Conservation (phyloP, 2,888 invertebrate genomes). For the Zhuqinia jingwanae region DNA sequence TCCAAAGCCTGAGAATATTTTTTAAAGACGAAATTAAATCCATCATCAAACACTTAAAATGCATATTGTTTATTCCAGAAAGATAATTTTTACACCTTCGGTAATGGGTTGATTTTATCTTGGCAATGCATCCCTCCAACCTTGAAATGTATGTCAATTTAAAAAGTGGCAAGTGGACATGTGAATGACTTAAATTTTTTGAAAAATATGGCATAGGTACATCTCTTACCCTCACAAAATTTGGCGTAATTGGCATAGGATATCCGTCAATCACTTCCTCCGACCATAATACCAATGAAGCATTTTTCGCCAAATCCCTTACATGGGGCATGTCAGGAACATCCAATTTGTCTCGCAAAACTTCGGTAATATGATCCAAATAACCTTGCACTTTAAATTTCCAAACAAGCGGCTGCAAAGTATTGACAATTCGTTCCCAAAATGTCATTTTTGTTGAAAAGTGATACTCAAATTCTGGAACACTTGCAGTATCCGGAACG, state of each 20-base stretch:
- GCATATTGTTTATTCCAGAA: too few species aligned
- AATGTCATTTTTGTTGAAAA: constrained; percentile 69
- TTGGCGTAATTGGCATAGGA: constrained; percentile 58
- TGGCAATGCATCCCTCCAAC: constrained; percentile 70
- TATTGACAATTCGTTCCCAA: constrained; percentile 60
- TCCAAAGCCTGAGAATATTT: constrained; percentile 50
- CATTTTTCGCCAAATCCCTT: constrained; percentile 61
- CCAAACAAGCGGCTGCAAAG: constrained; percentile 57
- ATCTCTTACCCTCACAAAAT: constrained; percentile 63
- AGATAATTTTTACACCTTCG: constrained; percentile 33
- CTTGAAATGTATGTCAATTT: too few species aligned
- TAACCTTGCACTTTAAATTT: constrained; percentile 43
- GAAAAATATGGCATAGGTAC: too few species aligned
- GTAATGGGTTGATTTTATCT: constrained; percentile 44
- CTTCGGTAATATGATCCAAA: constrained; percentile 53
- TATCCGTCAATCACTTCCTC: constrained; percentile 69
- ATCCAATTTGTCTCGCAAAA: constrained; percentile 55
- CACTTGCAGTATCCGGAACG: constrained; percentile 55
- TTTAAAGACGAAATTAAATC: background rate
- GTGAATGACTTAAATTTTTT: too few species aligned
- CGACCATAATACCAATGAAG: constrained; percentile 69
- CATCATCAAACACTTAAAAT: too few species aligned
- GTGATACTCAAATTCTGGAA: constrained; percentile 71
- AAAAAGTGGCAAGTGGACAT: too few species aligned
- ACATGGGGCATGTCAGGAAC: constrained; percentile 61